A percentile compares a stretch with the other conserved stretches of the same genome.
These are phyloP conservation scores for Elysia chlorotica DNA, from an alignment of 1,140 invertebrate species.

Conservation along the genomic window DNA sequence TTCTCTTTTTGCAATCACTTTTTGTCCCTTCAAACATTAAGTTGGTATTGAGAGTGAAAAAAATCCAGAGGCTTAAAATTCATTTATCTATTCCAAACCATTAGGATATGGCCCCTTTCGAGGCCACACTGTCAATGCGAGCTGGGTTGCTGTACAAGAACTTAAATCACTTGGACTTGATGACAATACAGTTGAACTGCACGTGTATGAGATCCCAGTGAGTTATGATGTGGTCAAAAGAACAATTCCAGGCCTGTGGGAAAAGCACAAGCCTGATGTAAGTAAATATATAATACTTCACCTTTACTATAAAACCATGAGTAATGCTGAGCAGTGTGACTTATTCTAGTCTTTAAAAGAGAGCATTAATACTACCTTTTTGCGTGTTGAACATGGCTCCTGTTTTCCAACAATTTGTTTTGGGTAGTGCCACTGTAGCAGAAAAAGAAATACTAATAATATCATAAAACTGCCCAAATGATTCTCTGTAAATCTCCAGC, in stretches of 20 bases:
- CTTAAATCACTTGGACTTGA: constrained; percentile 60
- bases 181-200: constrained; percentile 43
- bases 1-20: too few relatives aligned
- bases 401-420: neutral
- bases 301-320: neutral
- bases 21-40: too few relatives aligned
- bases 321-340: neutral
- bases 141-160: constrained; percentile 76
- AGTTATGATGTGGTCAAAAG: constrained; percentile 50
- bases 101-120: constrained; percentile 80
- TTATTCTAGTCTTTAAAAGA: too few relatives aligned
- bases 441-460: neutral
- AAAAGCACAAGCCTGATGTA: constrained; percentile 53
- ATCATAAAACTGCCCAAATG: neutral
- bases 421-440: neutral
- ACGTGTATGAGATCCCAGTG: constrained; percentile 53
- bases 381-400: too few relatives aligned
- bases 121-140: constrained; percentile 73
- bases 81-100: constrained; percentile 2
- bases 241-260: constrained; percentile 51
- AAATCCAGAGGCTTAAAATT: too few relatives aligned
- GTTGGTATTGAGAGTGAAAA: too few relatives aligned
- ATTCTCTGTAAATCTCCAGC: neutral
- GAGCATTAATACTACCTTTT: neutral
- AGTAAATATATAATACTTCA: neutral